Percentiles rank a stretch among this genome's conserved stretches.
phyloP scores from a whole-genome alignment of 1,140 invertebrate species.

The Anoplolepis gracilipes region DNA sequence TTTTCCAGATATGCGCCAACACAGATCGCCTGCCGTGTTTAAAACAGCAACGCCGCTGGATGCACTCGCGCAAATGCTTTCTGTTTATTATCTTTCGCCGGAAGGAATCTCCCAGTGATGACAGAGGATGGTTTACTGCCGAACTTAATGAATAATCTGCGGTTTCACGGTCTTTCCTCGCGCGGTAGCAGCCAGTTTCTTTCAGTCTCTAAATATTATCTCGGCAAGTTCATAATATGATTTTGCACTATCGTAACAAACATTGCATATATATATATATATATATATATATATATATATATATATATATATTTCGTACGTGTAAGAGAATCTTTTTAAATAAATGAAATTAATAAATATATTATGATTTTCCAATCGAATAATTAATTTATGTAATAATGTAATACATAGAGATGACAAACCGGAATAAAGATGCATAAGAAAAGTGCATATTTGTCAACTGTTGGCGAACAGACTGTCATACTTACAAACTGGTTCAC shows the following conservation, averaged over 20 bases:
- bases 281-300: too few species aligned
- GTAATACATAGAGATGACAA: neutral
- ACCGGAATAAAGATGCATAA: neutral
- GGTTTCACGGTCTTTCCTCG: conserved; percentile 64
- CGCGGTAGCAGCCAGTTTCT: conserved; percentile 48
- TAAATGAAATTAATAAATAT: conserved; percentile 4
- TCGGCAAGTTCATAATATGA: conserved; percentile 19
- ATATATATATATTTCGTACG: too few species aligned
- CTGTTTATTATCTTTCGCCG: conserved; percentile 70
- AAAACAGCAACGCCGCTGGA: conserved; percentile 56
- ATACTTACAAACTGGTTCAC: conserved; percentile 73
- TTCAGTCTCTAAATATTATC: conserved; percentile 55
- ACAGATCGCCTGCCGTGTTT: conserved; percentile 42
- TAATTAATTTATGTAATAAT: neutral
- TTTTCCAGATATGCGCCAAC: conserved; percentile 36
- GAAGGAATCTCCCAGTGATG: conserved; percentile 70
- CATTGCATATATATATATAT: neutral
- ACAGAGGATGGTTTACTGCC: conserved; percentile 68
- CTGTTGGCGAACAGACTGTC: conserved; percentile 47
- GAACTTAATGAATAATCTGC: conserved; percentile 73
- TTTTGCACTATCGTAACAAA: neutral
- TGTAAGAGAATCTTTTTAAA: neutral
- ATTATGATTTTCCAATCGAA: neutral
- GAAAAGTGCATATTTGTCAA: neutral
- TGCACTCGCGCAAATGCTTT: conserved; percentile 62